Conservation (phyloP, 2,888 invertebrate species). For the Plebejus melissa region DNA sequence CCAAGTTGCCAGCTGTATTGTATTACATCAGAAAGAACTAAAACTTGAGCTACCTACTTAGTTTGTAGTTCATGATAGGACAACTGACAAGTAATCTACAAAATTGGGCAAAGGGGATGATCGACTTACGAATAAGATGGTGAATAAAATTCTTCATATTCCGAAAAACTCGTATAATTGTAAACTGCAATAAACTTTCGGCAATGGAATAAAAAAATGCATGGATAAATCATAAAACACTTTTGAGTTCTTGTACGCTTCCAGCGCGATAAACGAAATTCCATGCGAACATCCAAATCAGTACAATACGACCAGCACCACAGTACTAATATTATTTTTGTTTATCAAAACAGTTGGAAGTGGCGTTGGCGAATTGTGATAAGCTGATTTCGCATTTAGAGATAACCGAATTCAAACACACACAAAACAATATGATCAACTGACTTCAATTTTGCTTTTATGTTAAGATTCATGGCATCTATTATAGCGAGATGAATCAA, state of each 20-base stretch:
- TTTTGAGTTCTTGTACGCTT: too few species aligned
- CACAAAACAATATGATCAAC: neutral
- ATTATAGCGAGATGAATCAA: neutral
- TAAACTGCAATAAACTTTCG: too few species aligned
- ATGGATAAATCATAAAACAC: too few species aligned
- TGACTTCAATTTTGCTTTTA: neutral
- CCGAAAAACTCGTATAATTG: too few species aligned
- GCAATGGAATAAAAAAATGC: too few species aligned
- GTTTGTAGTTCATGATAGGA: neutral
- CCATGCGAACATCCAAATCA: neutral
- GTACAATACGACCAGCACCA: neutral
- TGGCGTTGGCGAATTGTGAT: constrained; percentile 1
- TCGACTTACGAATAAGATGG: too few species aligned
- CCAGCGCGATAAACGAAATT: too few species aligned
- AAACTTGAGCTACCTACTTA: neutral
- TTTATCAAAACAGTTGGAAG: constrained; percentile 7
- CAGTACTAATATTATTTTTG: neutral
- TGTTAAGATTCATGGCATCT: neutral
- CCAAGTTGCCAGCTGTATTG: neutral
- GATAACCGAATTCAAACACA: constrained; percentile 3
- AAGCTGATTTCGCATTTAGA: constrained; percentile 5
- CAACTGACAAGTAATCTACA: neutral
- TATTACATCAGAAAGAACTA: neutral
- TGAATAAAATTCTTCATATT: too few species aligned
- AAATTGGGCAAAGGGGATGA: neutral